Base-by-base conservation (phyloP, 2,888 invertebrate genomes). In the Rhabditoides inermis region DNA sequence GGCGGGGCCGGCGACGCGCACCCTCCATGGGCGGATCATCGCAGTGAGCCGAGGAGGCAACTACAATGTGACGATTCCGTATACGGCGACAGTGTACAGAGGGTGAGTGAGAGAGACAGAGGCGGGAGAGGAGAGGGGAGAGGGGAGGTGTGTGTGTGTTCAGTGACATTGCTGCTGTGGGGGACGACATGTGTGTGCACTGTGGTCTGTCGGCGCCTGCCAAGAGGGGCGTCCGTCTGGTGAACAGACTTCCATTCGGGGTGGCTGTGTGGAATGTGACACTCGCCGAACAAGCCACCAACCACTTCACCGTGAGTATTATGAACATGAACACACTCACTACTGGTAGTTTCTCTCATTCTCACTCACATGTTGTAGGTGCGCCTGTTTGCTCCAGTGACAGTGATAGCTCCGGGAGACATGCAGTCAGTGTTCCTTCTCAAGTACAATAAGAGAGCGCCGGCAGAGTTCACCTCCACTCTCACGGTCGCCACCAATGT, bases 211-310 rank as follows among this genome's bases (percentile, higher is more conserved):
- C 54, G 7, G 59, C 62, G 35, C 62, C 62, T 4, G 58, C 60
- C 47, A 58, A 58, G 45, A 39, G 65, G 39, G 46, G 56, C 5
- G 56, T 61, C 25, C 79, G 81, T 48, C 81, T 87, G 55, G 83
- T 83, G 49, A 89, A 88, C 78, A 83, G 83, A 67, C 88, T 86
- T 77, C 82, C 84, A 70, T 82, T 84, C 65, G 84, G 87, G 7
- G 77, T 89, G 53, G 84, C 84, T 56, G 80, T 89, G 59, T 84
- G 84, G 58, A 86, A 87, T 76, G 82, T 86, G 40, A 83, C 84
- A 7, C 78, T 88, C 63, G 82, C 84, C 5, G 75, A 80, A 20
- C 84, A 84, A 54, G 83, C 83, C 3, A 32, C 42, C 7, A 35
- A 61, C 5, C 52, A 56, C 27, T 73, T 74, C 45, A 61, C 72